Base-by-base conservation (phyloP, 2,888 invertebrate genomes). In the Euclidia mi region DNA sequence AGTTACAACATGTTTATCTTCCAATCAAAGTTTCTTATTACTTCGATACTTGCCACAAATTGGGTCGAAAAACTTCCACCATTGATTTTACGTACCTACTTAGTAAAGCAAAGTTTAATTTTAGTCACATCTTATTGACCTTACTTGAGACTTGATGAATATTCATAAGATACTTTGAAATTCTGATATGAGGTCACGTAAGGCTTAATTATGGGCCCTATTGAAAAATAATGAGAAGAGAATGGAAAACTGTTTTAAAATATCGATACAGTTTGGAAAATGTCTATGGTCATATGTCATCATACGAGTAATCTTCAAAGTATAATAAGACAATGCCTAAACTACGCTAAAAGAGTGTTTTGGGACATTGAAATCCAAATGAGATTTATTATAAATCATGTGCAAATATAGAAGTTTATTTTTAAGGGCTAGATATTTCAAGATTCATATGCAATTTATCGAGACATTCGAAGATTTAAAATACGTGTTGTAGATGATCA, bases 91-190 rank as follows among this genome's bases (percentile, higher is more conserved):
- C 7, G 15, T 56, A 29, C 15, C 11, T 56, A 53, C 43, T 49
- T 56, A 15, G 15, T 34, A 34, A 29, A 52, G 6, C 31, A 38
- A 42, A 65, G 52, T 65, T 68, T 51, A 42, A 65, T 68, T 58
- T 65, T 60, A 65, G 63, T 63, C 55, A 61, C 42, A 56, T 58
- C 47, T 40, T 9, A 65, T 52, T 28, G 52, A 45, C 20, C 44
- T 31, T 31, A 37, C 53, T 59, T 62, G 37, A 43, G 37, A 41
- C 50, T 47, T 28, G 1, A 14, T 71, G 63, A 71, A 68, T 65
- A 76, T 67, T 77, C 56, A 70, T 63, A 53, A 43, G 34, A 28
- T 42, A 29, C 37, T 6, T 46, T 29, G 37, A 37, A 46, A 20
- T 10, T 35, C 11, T 15, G n/a, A 34, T 12, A 20, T 35, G n/a